phyloP scores from a whole-genome alignment of 2,888 invertebrate genomes.

The Corythucha ciliata region DNA sequence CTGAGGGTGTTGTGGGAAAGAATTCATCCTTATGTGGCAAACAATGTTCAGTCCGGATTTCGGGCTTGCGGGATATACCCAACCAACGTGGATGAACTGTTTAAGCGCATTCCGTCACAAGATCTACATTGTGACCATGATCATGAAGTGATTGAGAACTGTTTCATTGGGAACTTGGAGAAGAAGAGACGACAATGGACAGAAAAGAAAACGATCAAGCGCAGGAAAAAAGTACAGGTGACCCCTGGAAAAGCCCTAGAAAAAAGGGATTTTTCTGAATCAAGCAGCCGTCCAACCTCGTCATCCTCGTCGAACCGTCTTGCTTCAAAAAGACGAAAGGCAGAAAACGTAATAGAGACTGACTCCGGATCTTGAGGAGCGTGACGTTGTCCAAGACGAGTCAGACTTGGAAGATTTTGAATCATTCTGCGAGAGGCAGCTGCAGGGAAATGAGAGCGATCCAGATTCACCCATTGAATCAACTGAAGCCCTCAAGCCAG shows the following conservation, averaged over 20 bases:
- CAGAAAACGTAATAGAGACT: constrained; percentile 3
- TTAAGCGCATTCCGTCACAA: constrained; percentile 16
- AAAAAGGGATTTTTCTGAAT: constrained; percentile 16
- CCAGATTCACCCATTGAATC: constrained; percentile 5
- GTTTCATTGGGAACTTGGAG: constrained; percentile 22
- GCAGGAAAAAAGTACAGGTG: constrained; percentile 22
- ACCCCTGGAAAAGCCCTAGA: constrained; percentile 19
- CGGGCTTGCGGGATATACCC: constrained; percentile 26
- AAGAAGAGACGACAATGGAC: constrained; percentile 19
- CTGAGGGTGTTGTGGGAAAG: constrained; percentile 23
- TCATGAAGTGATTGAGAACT: constrained; percentile 13
- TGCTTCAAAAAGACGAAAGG: background rate
- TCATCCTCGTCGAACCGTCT: constrained; percentile 8
- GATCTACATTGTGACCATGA: constrained; percentile 9
- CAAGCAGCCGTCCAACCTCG: background rate
- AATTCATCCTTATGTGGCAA: constrained; percentile 6
- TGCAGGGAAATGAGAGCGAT: background rate
- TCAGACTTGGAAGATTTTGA: constrained; percentile 8
- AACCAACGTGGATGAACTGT: constrained; percentile 18
- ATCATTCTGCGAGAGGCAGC: constrained; percentile 6
- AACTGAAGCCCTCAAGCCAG: constrained; percentile 5
- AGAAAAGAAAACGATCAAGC: constrained; percentile 16
- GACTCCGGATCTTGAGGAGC: background rate
- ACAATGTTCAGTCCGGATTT: constrained; percentile 27
- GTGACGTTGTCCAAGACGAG: constrained; percentile 16